A percentile compares a stretch with the other conserved stretches of the same genome.
These are phyloP conservation scores for Temnothorax rugatulus DNA, from an alignment of 2,888 invertebrate species.

Conservation along the genomic window DNA sequence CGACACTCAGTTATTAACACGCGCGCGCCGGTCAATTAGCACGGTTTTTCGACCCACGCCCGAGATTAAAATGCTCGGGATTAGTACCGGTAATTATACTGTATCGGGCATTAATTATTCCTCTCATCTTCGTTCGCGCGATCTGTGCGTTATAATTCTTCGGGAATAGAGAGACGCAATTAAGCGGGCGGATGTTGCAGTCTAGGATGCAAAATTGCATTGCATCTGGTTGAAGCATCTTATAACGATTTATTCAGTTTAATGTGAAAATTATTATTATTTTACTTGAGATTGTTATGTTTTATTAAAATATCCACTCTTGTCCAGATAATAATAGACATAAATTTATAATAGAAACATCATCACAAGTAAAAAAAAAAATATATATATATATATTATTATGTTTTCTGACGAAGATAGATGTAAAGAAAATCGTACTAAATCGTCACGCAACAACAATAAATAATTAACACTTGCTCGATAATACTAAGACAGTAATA, in stretches of 20 bases:
- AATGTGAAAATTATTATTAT: background rate
- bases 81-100: constrained; percentile 51
- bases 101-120: constrained; percentile 53
- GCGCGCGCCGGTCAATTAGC: constrained; percentile 48
- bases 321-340: background rate
- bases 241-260: background rate
- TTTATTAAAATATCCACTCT: constrained; percentile 5
- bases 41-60: constrained; percentile 37
- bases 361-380: background rate
- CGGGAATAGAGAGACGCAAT: constrained; percentile 35
- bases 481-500: constrained; percentile 30
- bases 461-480: constrained; percentile 5
- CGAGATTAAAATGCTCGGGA: constrained; percentile 42
- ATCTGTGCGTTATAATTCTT: constrained; percentile 20
- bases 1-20: constrained; percentile 53
- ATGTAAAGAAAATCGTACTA: background rate
- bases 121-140: constrained; percentile 6
- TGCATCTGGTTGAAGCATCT: constrained; percentile 6
- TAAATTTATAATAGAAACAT: background rate
- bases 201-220: constrained; percentile 5
- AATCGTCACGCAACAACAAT: background rate
- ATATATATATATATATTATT: background rate
- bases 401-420: background rate
- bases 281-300: background rate
- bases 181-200: background rate